phyloP scores from a whole-genome alignment of 2,888 invertebrate species.

The Saturnia pavonia region DNA sequence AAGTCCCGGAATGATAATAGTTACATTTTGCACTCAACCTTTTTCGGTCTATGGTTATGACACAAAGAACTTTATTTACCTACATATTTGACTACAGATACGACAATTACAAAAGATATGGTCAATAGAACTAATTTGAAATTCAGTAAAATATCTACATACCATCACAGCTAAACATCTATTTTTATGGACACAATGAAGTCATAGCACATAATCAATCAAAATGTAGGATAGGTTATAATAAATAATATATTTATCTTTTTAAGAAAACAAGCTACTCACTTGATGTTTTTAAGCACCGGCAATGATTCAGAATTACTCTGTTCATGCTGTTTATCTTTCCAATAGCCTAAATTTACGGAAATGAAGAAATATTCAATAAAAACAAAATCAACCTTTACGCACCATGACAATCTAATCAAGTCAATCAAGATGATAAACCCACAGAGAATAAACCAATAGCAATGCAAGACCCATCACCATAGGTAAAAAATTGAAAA shows the following conservation, averaged over 20 bases:
- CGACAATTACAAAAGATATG: neutral
- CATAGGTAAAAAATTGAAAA: constrained; percentile 25
- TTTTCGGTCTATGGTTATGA: neutral
- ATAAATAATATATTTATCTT: constrained; percentile 29
- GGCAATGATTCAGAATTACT: constrained; percentile 64
- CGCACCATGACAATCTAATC: constrained; percentile 59
- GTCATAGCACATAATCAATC: constrained; percentile 60
- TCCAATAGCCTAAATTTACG: constrained; percentile 38
- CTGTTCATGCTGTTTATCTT: constrained; percentile 65
- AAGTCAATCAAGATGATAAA: constrained; percentile 1
- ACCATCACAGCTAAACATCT: neutral
- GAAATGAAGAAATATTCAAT: constrained; percentile 59
- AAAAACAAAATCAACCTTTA: constrained; percentile 77
- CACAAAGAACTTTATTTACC: constrained; percentile 12
- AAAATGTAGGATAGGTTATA: constrained; percentile 55
- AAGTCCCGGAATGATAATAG: too few relatives aligned
- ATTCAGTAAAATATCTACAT: neutral
- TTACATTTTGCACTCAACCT: too few relatives aligned
- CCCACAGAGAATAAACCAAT: too few relatives aligned
- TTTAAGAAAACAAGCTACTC: constrained; percentile 43
- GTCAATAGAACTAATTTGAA: neutral
- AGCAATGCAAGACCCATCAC: too few relatives aligned
- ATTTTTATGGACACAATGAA: constrained; percentile 39
- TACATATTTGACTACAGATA: neutral
- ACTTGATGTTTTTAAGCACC: constrained; percentile 70